Conservation (phyloP, 2,888 invertebrate genomes). For the Sesia apiformis region DNA sequence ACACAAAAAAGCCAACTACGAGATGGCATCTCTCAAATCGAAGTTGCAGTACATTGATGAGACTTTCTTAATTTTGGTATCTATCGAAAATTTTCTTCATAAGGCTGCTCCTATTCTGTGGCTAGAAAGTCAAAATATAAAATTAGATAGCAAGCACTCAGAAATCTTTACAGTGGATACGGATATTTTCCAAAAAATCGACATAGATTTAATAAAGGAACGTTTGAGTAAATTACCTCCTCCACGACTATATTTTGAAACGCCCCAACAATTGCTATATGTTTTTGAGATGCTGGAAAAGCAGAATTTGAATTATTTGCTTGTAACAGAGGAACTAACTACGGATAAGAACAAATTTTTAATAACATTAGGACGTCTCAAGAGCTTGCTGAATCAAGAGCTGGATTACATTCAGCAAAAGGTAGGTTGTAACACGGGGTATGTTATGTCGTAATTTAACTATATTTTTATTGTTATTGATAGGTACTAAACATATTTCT, state of each 20-base stretch:
- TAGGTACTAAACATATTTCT: slow-evolving; percentile 3
- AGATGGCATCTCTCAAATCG: slow-evolving; percentile 53
- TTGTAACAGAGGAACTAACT: slow-evolving; percentile 55
- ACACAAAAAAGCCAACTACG: slow-evolving; percentile 50
- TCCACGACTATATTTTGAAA: slow-evolving; percentile 51
- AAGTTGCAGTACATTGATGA: slow-evolving; percentile 62
- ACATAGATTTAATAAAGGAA: slow-evolving; percentile 27
- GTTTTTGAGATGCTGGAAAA: slow-evolving; percentile 52
- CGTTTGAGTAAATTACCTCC: slow-evolving; percentile 35
- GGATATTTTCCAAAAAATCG: slow-evolving; percentile 41
- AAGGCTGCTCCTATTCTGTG: slow-evolving; percentile 57
- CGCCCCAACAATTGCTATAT: slow-evolving; percentile 41
- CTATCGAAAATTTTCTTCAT: slow-evolving; percentile 58
- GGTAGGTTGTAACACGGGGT: slow-evolving; percentile 23
- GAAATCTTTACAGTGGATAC: slow-evolving; percentile 44
- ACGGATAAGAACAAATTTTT: slow-evolving; percentile 53
- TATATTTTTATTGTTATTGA: background rate
- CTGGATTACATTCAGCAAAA: slow-evolving; percentile 45
- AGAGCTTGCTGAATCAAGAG: slow-evolving; percentile 35
- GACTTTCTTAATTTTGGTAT: slow-evolving; percentile 49
- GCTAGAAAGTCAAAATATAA: slow-evolving; percentile 43
- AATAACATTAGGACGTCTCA: slow-evolving; percentile 37
- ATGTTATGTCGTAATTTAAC: background rate
- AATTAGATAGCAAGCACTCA: slow-evolving; percentile 28
- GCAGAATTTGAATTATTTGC: slow-evolving; percentile 61